A percentile compares a stretch with the other conserved stretches of the same genome.
Conservation (phyloP, 2,888 invertebrate species). For the Entomobrya proxima region DNA sequence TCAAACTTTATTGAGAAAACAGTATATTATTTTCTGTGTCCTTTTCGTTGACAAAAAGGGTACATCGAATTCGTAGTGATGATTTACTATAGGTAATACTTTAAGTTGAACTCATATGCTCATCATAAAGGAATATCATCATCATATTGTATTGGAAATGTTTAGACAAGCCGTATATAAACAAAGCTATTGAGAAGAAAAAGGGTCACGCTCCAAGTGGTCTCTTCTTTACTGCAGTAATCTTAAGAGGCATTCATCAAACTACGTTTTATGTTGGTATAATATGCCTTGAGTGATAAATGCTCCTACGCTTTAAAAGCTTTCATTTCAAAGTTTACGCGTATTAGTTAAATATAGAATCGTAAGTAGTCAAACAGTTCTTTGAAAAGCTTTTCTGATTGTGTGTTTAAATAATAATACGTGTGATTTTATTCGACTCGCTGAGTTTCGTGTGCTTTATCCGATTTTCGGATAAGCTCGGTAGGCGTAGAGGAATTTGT, state of each 20-base stretch:
- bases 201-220: slow-evolving; percentile 61
- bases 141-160: slow-evolving; percentile 19
- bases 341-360: neutral
- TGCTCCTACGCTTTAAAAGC: slow-evolving; percentile 24
- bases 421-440: slow-evolving; percentile 34
- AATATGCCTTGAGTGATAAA: slow-evolving; percentile 5
- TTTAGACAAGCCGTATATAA: slow-evolving; percentile 52
- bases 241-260: slow-evolving; percentile 28
- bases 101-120: neutral
- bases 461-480: slow-evolving; percentile 61
- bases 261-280: neutral
- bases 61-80: neutral
- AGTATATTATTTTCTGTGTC: neutral
- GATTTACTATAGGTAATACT: neutral
- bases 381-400: slow-evolving; percentile 22
- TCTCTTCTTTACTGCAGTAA: slow-evolving; percentile 18
- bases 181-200: slow-evolving; percentile 48
- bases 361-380: neutral
- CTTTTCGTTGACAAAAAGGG: slow-evolving; percentile 41
- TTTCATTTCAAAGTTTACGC: neutral
- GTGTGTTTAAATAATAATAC: slow-evolving; percentile 21
- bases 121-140: slow-evolving; percentile 15
- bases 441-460: slow-evolving; percentile 46
- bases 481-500: slow-evolving; percentile 17
- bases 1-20: neutral